A percentile compares a stretch with the other conserved stretches of the same genome.
phyloP scores from a whole-genome alignment of 1,140 invertebrate species.

The Drosophila ercepeae region DNA sequence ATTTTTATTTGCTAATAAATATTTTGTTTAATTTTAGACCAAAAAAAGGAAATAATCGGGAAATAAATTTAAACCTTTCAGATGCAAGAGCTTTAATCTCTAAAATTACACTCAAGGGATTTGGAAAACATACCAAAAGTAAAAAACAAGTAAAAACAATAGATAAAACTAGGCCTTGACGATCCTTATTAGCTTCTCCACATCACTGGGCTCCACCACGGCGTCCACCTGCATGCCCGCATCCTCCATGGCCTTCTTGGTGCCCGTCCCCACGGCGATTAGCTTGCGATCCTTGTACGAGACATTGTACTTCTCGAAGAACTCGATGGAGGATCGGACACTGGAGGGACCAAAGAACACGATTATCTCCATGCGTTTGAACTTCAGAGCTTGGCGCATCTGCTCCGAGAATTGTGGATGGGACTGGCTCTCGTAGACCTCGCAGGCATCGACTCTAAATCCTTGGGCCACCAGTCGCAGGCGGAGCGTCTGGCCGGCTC shows the following conservation, averaged over 20 bases:
- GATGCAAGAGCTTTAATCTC: neutral
- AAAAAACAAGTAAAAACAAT: conserved; percentile 19
- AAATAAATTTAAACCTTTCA: neutral
- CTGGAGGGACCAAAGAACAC: conserved; percentile 85
- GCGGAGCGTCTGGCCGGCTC: conserved; percentile 83
- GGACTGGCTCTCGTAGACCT: conserved; percentile 84
- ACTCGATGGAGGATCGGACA: conserved; percentile 29
- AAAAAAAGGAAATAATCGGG: neutral
- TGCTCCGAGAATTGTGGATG: conserved; percentile 80
- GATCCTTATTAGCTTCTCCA: conserved; percentile 19
- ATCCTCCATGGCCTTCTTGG: conserved; percentile 30
- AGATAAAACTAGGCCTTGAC: conserved; percentile 23
- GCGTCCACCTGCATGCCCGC: conserved; percentile 19
- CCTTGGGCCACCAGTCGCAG: conserved; percentile 66
- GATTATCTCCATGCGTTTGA: conserved; percentile 80
- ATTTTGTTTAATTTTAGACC: neutral
- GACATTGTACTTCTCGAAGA: conserved; percentile 28
- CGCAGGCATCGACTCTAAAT: conserved; percentile 82
- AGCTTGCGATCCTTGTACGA: conserved; percentile 40
- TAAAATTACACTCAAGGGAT: conserved; percentile 10
- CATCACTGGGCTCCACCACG: conserved; percentile 1
- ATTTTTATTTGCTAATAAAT: neutral
- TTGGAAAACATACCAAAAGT: conserved; percentile 21
- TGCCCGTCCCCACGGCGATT: conserved; percentile 33
- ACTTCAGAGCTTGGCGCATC: conserved; percentile 79